Evolutionary conservation across 2,113 vertebrate genomes (phyloP).

Genomic region (Meriones unguiculatus): DNA sequence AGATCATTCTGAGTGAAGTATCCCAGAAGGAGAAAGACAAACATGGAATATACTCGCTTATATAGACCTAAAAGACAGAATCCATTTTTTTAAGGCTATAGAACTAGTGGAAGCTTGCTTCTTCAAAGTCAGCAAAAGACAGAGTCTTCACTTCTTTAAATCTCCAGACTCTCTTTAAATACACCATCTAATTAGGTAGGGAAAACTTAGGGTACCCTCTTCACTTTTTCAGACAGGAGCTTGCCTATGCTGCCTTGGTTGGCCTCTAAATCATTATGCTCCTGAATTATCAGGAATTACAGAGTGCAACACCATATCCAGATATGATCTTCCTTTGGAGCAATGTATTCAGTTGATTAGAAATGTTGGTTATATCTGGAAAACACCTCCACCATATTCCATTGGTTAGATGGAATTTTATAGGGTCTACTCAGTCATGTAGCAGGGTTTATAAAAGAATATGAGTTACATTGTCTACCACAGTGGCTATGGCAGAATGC

Average conservation of each 20-base stretch:
- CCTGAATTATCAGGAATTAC: neutral
- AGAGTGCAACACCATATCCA: neutral
- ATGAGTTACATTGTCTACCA: slow-evolving; percentile 13
- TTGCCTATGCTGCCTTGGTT: neutral
- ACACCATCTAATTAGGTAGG: neutral
- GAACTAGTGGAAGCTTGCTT: slow-evolving; percentile 19
- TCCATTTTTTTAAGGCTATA: slow-evolving; percentile 28
- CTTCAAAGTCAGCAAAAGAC: slow-evolving; percentile 12
- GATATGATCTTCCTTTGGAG: slow-evolving; percentile 34
- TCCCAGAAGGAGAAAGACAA: too few species aligned
- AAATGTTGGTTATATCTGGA: slow-evolving; percentile 17
- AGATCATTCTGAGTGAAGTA: too few species aligned
- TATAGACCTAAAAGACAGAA: too few species aligned
- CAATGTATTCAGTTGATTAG: slow-evolving; percentile 25
- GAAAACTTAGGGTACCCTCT: neutral
- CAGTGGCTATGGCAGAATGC: slow-evolving; percentile 8
- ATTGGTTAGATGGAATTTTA: slow-evolving; percentile 28
- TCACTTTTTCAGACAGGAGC: neutral
- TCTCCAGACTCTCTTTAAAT: slow-evolving; percentile 18
- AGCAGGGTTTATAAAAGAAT: neutral
- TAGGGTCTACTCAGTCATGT: neutral
- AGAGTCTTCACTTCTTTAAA: neutral
- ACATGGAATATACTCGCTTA: too few species aligned
- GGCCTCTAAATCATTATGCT: neutral
- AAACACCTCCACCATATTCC: neutral